Conservation (phyloP, 2,113 vertebrate species). For the Scatophagus argus region DNA sequence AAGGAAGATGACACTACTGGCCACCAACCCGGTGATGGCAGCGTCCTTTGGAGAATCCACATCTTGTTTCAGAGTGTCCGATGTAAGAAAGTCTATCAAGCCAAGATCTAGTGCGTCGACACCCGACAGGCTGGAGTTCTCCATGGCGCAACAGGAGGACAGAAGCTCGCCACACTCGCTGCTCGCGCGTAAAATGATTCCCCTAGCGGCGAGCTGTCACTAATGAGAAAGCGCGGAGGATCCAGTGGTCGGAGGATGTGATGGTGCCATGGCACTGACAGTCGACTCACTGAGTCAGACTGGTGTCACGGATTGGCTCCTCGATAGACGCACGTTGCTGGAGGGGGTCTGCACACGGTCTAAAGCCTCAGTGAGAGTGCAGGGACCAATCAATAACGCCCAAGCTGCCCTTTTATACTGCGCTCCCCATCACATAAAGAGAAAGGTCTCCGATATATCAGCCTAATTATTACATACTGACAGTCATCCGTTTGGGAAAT, state of each 20-base stretch:
- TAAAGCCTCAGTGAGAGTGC: constrained; percentile 2
- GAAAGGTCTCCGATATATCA: constrained; percentile 21
- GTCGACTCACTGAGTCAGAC: constrained; percentile 50
- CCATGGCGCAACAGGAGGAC: constrained; percentile 76
- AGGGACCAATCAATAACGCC: constrained; percentile 49
- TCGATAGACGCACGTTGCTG: constrained; percentile 31
- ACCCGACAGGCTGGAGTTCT: constrained; percentile 67
- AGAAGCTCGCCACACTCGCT: constrained; percentile 29
- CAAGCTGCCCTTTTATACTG: constrained; percentile 20
- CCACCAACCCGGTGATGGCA: constrained; percentile 35
- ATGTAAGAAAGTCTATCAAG: constrained; percentile 37
- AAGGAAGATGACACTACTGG: constrained; percentile 39
- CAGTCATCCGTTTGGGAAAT: constrained; percentile 21
- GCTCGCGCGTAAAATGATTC: constrained; percentile 65
- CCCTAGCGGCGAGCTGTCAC: constrained; percentile 56
- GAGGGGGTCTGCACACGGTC: constrained; percentile 49
- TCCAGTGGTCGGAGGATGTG: constrained; percentile 41
- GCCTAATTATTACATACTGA: constrained; percentile 21
- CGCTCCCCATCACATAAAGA: neutral
- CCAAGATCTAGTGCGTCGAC: constrained; percentile 14
- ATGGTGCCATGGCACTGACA: constrained; percentile 50
- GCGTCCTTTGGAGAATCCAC: constrained; percentile 6
- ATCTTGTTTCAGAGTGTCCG: constrained; percentile 36
- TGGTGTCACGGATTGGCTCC: constrained; percentile 62
- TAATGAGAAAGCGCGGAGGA: constrained; percentile 37